Conservation (phyloP, 1,140 invertebrate genomes). For the Drosophila repletoides region DNA sequence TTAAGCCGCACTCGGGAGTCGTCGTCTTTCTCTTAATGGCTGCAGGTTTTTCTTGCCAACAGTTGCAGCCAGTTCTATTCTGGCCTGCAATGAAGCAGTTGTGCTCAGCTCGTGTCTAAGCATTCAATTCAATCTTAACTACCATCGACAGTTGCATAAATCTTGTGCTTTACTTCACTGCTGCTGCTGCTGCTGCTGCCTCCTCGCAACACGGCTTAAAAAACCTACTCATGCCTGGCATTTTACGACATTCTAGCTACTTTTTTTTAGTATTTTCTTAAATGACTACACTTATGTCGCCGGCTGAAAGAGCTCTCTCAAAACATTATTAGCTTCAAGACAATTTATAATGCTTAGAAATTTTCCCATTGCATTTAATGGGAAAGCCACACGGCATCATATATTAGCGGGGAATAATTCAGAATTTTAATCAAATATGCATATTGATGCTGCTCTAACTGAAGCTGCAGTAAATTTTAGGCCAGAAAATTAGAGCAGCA, state of each 20-base stretch:
- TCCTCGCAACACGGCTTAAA: not conserved
- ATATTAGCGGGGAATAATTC: too few relatives aligned
- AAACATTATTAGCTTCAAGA: constrained; percentile 25
- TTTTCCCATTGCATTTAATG: constrained; percentile 17
- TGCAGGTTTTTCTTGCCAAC: constrained; percentile 37
- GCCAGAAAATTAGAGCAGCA: too few relatives aligned
- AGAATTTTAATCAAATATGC: not conserved
- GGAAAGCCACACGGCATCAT: too few relatives aligned
- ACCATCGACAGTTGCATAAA: constrained; percentile 73
- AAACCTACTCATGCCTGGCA: not conserved
- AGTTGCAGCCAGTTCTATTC: constrained; percentile 31
- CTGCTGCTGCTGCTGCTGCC: not conserved
- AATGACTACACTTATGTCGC: constrained; percentile 32
- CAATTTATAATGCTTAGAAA: not conserved
- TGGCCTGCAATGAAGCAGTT: constrained; percentile 51
- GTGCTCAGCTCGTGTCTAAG: constrained; percentile 68
- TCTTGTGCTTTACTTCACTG: constrained; percentile 43
- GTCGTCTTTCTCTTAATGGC: constrained; percentile 29
- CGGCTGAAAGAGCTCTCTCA: not conserved
- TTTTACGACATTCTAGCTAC: constrained; percentile 24
- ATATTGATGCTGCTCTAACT: not conserved
- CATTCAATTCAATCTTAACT: constrained; percentile 76
- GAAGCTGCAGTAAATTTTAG: too few relatives aligned
- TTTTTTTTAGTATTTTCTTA: constrained; percentile 3
- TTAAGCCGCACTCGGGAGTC: constrained; percentile 31